A percentile compares a stretch with the other conserved stretches of the same genome.
These are phyloP conservation scores for Bathynomus jamesi DNA, from an alignment of 1,140 invertebrate genomes.

Conservation along the genomic window DNA sequence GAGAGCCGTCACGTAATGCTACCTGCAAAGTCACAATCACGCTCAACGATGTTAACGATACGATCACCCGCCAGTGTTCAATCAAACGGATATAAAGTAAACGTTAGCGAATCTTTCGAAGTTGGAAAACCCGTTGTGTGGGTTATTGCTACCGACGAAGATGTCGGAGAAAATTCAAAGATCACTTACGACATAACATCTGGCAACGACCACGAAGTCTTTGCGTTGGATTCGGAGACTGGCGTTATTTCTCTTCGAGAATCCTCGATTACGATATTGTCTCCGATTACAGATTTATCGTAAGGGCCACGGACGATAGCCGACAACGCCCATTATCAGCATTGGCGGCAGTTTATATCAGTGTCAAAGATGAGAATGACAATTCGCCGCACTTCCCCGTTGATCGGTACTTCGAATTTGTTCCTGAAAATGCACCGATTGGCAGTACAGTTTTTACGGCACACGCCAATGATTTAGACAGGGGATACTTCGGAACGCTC, in stretches of 20 bases:
- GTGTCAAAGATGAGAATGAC: slow-evolving; percentile 82
- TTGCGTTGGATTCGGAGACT: slow-evolving; percentile 63
- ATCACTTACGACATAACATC: slow-evolving; percentile 74
- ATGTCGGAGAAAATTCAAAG: slow-evolving; percentile 62
- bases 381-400: slow-evolving; percentile 81
- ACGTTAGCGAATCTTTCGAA: slow-evolving; percentile 71
- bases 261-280: slow-evolving; percentile 57
- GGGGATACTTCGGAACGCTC: slow-evolving; percentile 69
- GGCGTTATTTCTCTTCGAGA: slow-evolving; percentile 48
- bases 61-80: slow-evolving; percentile 77
- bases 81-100: slow-evolving; percentile 55
- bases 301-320: slow-evolving; percentile 60
- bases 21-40: slow-evolving; percentile 58
- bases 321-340: slow-evolving; percentile 56
- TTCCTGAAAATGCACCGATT: slow-evolving; percentile 79
- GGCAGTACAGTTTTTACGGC: slow-evolving; percentile 79
- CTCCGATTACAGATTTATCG: slow-evolving; percentile 48
- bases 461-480: slow-evolving; percentile 69
- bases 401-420: slow-evolving; percentile 60
- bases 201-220: slow-evolving; percentile 74
- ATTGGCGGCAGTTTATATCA: slow-evolving; percentile 58
- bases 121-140: slow-evolving; percentile 65
- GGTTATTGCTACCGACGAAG: slow-evolving; percentile 77
- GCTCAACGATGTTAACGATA: slow-evolving; percentile 75
- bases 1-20: slow-evolving; percentile 48